Evolutionary conservation across 2,113 vertebrate species (phyloP).

Genomic region (Maccullochella peelii): DNA sequence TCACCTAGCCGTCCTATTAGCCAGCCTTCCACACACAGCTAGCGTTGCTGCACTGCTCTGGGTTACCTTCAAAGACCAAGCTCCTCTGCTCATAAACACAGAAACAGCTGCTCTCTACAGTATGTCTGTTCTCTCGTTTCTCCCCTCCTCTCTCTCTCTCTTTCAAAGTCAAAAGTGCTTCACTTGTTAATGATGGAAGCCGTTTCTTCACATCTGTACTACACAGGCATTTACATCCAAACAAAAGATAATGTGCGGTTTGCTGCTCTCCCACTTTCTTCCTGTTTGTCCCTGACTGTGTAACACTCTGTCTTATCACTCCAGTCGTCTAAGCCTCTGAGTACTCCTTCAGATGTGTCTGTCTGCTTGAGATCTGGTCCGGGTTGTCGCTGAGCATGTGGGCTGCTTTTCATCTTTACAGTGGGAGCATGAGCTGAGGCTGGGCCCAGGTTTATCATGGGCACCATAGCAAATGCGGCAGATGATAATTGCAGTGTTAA

Average conservation of each 20-base stretch:
- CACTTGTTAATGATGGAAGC: conserved; percentile 80
- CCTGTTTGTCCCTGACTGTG: conserved; percentile 69
- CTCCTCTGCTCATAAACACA: conserved; percentile 81
- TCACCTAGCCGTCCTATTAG: conserved; percentile 85
- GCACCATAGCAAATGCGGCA: conserved; percentile 35
- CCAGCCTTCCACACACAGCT: conserved; percentile 72
- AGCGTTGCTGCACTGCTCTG: conserved; percentile 76
- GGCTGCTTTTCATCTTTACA: conserved; percentile 72
- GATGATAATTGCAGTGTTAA: conserved; percentile 57
- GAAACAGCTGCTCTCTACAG: conserved; percentile 85
- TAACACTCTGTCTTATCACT: conserved; percentile 70
- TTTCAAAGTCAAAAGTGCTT: conserved; percentile 85
- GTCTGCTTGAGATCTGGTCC: conserved; percentile 65
- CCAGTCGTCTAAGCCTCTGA: conserved; percentile 55
- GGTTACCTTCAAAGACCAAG: conserved; percentile 84
- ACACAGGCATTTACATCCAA: conserved; percentile 80
- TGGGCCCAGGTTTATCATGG: conserved; percentile 57
- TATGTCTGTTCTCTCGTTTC: conserved; percentile 72
- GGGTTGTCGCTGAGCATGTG: conserved; percentile 61
- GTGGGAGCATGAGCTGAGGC: conserved; percentile 49
- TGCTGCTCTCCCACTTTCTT: conserved; percentile 72
- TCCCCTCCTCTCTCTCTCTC: conserved; percentile 55
- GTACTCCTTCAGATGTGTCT: conserved; percentile 72
- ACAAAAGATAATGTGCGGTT: conserved; percentile 81
- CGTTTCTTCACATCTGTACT: conserved; percentile 78